These are phyloP conservation scores for Labroides dimidiatus DNA, from an alignment of 2,797 vertebrate genomes.

Conservation along the genomic window DNA sequence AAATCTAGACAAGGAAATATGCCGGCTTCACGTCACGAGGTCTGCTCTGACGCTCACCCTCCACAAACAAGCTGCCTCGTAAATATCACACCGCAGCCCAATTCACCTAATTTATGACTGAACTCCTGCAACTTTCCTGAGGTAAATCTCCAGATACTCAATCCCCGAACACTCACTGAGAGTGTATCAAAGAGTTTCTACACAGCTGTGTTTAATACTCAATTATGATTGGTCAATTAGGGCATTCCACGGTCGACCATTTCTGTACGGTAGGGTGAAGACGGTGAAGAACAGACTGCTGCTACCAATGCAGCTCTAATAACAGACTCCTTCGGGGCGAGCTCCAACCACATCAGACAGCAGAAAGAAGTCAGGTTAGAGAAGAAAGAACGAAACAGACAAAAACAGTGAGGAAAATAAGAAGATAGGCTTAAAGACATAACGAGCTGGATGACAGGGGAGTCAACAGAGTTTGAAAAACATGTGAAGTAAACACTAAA, in stretches of 20 bases:
- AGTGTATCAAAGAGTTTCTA: conserved; percentile 21
- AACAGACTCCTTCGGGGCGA: background rate
- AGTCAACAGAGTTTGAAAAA: no score
- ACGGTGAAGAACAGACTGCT: background rate
- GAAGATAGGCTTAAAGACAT: no score
- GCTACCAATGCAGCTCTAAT: no score
- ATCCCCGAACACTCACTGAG: conserved; percentile 28
- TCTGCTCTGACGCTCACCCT: conserved; percentile 43
- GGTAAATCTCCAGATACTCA: conserved; percentile 62
- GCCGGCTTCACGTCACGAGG: conserved; percentile 53
- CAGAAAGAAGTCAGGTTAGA: background rate
- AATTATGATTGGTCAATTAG: background rate
- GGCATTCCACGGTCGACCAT: background rate
- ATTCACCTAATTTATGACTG: conserved; percentile 61
- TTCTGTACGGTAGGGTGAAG: no score
- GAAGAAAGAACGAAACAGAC: no score
- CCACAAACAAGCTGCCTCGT: conserved; percentile 44
- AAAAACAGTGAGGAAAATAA: no score
- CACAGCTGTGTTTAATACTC: background rate
- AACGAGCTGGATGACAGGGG: no score
- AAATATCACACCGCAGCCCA: conserved; percentile 62
- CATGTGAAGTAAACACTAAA: no score
- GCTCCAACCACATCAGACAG: background rate
- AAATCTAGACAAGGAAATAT: conserved; percentile 45
- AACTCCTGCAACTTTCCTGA: conserved; percentile 60